Base-by-base conservation (phyloP, 2,113 vertebrate species). In the Etheostoma cragini region DNA sequence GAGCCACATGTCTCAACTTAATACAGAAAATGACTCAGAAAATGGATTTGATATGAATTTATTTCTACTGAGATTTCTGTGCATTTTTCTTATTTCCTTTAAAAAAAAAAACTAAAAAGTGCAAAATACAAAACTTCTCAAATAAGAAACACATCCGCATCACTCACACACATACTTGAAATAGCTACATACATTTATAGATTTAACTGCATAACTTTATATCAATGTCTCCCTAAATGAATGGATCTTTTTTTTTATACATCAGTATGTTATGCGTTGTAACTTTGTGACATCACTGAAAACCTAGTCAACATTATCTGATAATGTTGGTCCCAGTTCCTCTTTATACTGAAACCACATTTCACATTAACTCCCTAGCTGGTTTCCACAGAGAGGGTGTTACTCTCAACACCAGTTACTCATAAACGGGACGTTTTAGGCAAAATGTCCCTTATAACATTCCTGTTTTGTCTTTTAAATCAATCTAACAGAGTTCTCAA, bases 371-470 rank as follows among this genome's bases (percentile, higher is more conserved):
- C 30, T 30, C 30, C 15, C 12, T 8, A 5, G 11, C 56, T 30
- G 15, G 19, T 47, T 57, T 67, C 45, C 63, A 67, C 62, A 49
- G 35, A 49, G 56, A 61, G 54, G 56, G 30, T 45, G 65, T 42
- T 15, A 21, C 46, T 10, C 22, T 53, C 22, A 1, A 35, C 16
- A 30, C 53, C 10, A 30, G 16, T 56, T 45, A 19, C 22, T 17
- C 53, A 14, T 2, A 45, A 62, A 19, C 21, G 5, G 26, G 2
- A 38, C 57, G 1, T 3, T 47, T 50, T 15, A 21, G 26, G n/a
- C 52, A 42, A 38, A 53, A 12, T 26, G 19, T 24, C 38, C 54
- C 16, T 0, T 4, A 1, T 42, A 67, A 58, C 26, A 16, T 58
- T 35, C 24, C 26, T 14, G 38, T 30, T 66, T 66, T 38, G 14